phyloP scores from a whole-genome alignment of 1,140 invertebrate genomes.

The Heliconius himera region DNA sequence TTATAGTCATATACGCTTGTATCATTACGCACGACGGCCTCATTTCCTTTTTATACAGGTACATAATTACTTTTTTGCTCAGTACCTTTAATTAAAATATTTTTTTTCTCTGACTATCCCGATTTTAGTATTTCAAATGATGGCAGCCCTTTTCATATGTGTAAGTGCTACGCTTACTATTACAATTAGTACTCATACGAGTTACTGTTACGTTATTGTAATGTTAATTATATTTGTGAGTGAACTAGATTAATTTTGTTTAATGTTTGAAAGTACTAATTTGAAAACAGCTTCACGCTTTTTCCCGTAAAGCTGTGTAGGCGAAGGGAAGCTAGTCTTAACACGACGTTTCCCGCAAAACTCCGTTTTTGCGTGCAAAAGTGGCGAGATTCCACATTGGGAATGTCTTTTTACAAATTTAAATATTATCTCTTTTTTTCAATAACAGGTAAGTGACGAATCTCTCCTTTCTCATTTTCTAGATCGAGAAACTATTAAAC shows the following conservation, averaged over 20 bases:
- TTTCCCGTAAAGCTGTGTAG: not conserved
- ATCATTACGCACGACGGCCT: too few relatives aligned
- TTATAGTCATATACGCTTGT: too few relatives aligned
- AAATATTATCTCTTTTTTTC: not conserved
- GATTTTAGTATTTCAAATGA: not conserved
- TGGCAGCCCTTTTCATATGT: not conserved
- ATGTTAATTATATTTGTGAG: conserved; percentile 13
- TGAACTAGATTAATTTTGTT: conserved; percentile 3
- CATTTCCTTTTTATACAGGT: too few relatives aligned
- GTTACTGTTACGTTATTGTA: conserved; percentile 8
- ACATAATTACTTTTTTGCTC: too few relatives aligned
- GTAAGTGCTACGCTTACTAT: not conserved
- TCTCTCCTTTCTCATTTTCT: not conserved
- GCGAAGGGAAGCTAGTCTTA: too few relatives aligned
- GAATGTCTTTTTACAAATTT: too few relatives aligned
- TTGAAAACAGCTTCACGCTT: not conserved
- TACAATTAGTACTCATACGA: not conserved
- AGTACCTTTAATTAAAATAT: too few relatives aligned
- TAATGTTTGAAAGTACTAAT: not conserved
- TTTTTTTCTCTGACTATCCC: not conserved
- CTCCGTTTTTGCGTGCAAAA: not conserved
- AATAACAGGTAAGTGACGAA: not conserved
- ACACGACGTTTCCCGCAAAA: too few relatives aligned
- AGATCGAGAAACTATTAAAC: not conserved
- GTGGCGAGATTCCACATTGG: not conserved